Conservation (phyloP, 1,140 invertebrate genomes). For the Argopecten irradians region DNA sequence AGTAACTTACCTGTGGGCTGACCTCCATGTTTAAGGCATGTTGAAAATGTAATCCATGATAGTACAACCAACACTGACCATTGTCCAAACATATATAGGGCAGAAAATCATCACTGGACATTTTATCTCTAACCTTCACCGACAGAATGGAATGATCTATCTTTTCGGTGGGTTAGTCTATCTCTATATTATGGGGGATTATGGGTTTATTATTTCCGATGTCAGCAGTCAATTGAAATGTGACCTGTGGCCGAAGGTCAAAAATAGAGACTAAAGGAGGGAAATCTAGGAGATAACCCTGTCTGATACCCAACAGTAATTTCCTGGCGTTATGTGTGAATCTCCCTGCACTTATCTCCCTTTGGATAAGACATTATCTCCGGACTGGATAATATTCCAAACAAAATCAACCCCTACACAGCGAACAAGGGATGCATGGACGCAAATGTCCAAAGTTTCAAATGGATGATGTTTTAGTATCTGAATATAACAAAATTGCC, state of each 20-base stretch:
- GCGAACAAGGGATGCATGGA: too few species aligned
- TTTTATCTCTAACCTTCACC: background rate
- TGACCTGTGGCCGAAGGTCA: background rate
- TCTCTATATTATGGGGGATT: background rate
- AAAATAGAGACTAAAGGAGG: background rate
- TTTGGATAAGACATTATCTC: background rate
- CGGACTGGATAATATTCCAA: too few species aligned
- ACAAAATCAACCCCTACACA: too few species aligned
- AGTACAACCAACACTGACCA: background rate
- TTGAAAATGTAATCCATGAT: background rate
- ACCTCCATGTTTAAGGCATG: background rate
- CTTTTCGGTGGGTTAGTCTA: background rate
- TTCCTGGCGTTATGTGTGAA: background rate
- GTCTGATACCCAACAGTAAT: background rate
- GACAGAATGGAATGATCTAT: background rate
- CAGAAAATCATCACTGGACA: background rate
- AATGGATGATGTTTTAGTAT: too few species aligned
- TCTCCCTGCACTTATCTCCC: background rate
- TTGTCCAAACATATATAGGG: background rate
- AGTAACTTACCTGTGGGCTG: background rate
- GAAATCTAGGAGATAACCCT: background rate
- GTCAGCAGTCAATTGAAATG: background rate
- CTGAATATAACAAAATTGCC: too few species aligned
- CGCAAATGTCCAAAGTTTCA: too few species aligned
- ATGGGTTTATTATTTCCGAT: background rate